A percentile compares a stretch with the other conserved stretches of the same genome.
Conservation (phyloP, 2,113 vertebrate genomes). For the Bagarius yarrelli region DNA sequence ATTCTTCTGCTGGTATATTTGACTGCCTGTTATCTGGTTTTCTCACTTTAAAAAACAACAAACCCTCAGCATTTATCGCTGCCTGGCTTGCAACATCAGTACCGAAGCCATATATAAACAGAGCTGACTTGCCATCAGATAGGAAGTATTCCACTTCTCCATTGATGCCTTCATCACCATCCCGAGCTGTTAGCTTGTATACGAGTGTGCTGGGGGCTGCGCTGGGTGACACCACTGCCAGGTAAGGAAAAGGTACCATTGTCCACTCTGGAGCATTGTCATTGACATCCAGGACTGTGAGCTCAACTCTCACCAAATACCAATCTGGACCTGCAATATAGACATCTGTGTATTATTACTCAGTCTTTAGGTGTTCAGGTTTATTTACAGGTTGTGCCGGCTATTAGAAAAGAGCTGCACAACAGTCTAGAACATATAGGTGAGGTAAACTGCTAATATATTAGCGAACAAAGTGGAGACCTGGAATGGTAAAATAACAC, state of each 20-base stretch:
- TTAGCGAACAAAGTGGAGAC: too few relatives aligned
- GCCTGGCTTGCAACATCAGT: too few relatives aligned
- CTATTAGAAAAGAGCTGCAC: neutral
- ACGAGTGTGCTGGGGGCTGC: constrained; percentile 71
- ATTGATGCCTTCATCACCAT: constrained; percentile 79
- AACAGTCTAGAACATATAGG: neutral
- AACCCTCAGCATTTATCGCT: too few relatives aligned
- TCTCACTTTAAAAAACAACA: neutral
- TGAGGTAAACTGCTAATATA: too few relatives aligned
- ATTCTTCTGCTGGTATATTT: neutral
- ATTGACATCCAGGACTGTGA: constrained; percentile 82
- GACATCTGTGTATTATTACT: neutral
- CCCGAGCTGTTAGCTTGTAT: constrained; percentile 79
- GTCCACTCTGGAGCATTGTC: constrained; percentile 82
- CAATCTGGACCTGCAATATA: constrained; percentile 74
- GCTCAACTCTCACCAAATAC: constrained; percentile 76
- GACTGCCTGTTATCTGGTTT: neutral
- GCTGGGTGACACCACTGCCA: constrained; percentile 76
- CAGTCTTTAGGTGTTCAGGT: neutral
- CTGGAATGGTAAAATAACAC: too few relatives aligned
- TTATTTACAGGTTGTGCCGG: neutral
- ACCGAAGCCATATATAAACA: neutral
- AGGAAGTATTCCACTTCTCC: constrained; percentile 86
- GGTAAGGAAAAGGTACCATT: constrained; percentile 80
- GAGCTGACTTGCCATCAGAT: constrained; percentile 74